Evolutionary conservation across 2,888 invertebrate species (phyloP), one percentile per base, ranked within the genome.

Genomic region (Acrobasis suavella): DNA sequence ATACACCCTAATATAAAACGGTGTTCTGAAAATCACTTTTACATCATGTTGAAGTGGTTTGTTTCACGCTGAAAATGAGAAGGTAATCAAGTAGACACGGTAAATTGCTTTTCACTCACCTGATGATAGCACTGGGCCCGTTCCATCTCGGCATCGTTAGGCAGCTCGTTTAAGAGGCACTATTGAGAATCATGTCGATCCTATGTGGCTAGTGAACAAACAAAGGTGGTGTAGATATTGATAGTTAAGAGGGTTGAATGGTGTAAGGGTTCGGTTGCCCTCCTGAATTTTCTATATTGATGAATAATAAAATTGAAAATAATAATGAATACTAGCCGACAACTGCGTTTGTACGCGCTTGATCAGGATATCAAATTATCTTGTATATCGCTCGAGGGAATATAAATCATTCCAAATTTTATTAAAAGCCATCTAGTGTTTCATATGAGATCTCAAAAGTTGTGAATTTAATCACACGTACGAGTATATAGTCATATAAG

Each of bases 41-140:
- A 69, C 69, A 65, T 69, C 65, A 69, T 68, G 67, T 71, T 72
- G 66, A 71, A 73, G 72, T 74, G 72, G 74, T 72, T 76, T 74
- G 74, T 73, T 74, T 71, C 62, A 60, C 66, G 69, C 62, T 63
- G 67, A 65, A 70, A 69, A 70, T 64, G 68, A 67, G 58, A 58
- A 65, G 70, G 71, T 79, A 76, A 77, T 73, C 72, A 72, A 72
- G 75, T 74, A 72, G 71, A 74, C 68, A 67, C 64, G 66, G 71
- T 71, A 74, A 77, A 78, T 78, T 76, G 72, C 70, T 73, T 76
- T 74, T 63, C 65, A 72, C 69, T 69, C 70, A 75, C 73, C 74
- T 75, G 74, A 73, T 78, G 71, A 72, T 74, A 75, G 68, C 65
- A 62, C 65, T 68, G 42, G 64, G 62, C 62, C 66, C 67, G 65